A percentile compares a stretch with the other conserved stretches of the same genome.
phyloP scores from a whole-genome alignment of 2,797 vertebrate genomes.

The Malurus splendens region DNA sequence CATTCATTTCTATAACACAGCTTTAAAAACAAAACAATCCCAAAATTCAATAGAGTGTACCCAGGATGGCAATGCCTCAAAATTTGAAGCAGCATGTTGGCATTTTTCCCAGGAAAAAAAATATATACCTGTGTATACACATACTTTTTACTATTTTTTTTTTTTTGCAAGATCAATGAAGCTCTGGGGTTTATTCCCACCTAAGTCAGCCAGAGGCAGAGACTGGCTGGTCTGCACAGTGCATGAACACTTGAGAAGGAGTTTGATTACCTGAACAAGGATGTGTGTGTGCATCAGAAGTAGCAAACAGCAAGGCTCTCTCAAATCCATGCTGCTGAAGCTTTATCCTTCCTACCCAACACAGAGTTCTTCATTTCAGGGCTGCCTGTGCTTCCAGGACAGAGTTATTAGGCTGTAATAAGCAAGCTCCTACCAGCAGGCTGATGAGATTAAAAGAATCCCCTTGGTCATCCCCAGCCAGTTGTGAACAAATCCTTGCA shows the following conservation, averaged over 20 bases:
- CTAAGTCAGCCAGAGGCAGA: background rate
- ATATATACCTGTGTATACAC: background rate
- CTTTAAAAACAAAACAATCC: slow-evolving; percentile 33
- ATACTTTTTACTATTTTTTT: background rate
- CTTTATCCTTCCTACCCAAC: background rate
- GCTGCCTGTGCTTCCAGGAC: background rate
- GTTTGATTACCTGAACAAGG: background rate
- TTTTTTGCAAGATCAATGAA: background rate
- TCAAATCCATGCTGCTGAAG: background rate
- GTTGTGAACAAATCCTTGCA: background rate
- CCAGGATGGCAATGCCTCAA: slow-evolving; percentile 16
- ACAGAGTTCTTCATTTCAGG: background rate
- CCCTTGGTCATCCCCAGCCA: background rate
- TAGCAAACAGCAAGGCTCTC: background rate
- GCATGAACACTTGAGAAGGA: background rate
- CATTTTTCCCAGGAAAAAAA: slow-evolving; percentile 1
- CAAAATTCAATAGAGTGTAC: slow-evolving; percentile 13
- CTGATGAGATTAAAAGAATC: background rate
- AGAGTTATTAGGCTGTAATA: background rate
- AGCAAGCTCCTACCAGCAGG: background rate
- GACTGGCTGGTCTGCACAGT: background rate
- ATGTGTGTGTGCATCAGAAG: background rate
- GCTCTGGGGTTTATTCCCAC: background rate
- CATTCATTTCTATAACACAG: slow-evolving; percentile 27
- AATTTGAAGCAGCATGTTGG: slow-evolving; percentile 8